These are phyloP conservation scores for Ophiodon elongatus DNA, from an alignment of 2,113 vertebrate genomes.

Conservation along the genomic window DNA sequence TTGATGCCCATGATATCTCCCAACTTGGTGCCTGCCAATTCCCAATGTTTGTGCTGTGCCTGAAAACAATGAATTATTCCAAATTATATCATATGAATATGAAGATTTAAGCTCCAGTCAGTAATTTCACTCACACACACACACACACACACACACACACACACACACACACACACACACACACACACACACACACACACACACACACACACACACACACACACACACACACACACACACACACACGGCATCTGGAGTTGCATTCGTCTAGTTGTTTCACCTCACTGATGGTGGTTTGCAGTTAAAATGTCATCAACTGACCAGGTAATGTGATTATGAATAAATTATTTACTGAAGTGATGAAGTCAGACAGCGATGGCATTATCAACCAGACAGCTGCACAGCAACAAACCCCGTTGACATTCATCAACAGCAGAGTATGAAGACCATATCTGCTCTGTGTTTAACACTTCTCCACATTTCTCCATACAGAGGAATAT, in stretches of 20 bases:
- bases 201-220: too few relatives aligned
- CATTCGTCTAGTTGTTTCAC: conserved; percentile 26
- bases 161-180: too few relatives aligned
- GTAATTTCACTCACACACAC: neutral
- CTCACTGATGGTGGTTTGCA: neutral
- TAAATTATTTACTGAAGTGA: conserved; percentile 15
- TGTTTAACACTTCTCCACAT: neutral
- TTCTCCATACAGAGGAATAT: neutral
- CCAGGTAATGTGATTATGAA: conserved; percentile 20
- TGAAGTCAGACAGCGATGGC: conserved; percentile 1
- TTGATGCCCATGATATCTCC: conserved; percentile 99
- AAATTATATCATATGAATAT: neutral
- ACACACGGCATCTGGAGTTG: too few relatives aligned
- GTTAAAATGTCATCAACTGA: conserved; percentile 25
- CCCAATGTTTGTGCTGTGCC: conserved; percentile 99
- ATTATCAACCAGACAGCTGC: conserved; percentile 22
- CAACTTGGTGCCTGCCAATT: conserved; percentile 96
- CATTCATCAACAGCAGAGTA: conserved; percentile 20
- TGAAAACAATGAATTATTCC: conserved; percentile 68
- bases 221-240: too few relatives aligned
- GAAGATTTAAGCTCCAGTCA: neutral
- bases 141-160: neutral
- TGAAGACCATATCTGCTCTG: conserved; percentile 3
- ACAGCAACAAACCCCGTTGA: neutral
- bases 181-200: neutral